phyloP scores from a whole-genome alignment of 1,140 invertebrate species.

The Apis laboriosa region DNA sequence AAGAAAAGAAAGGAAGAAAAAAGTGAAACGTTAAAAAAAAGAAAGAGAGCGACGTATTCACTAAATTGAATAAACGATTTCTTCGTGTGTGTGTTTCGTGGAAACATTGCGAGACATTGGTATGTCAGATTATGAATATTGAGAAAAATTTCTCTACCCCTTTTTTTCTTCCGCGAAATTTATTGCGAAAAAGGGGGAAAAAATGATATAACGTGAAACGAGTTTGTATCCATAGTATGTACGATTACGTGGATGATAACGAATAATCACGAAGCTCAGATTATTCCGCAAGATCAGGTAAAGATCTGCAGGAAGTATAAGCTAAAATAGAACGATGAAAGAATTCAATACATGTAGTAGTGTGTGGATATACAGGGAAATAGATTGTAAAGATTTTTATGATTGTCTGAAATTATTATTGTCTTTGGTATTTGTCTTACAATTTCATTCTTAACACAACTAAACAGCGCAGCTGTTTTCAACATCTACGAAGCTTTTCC shows the following conservation, averaged over 20 bases:
- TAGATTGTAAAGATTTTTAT: constrained; percentile 59
- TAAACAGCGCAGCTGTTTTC: constrained; percentile 39
- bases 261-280: constrained; percentile 15
- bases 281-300: constrained; percentile 27
- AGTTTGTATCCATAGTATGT: constrained; percentile 46
- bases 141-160: background rate
- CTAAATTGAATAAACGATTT: background rate
- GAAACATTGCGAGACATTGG: background rate
- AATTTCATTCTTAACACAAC: constrained; percentile 8
- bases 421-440: constrained; percentile 27
- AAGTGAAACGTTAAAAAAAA: background rate
- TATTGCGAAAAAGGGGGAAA: background rate
- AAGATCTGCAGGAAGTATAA: constrained; percentile 29
- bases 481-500: background rate
- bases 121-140: constrained; percentile 2
- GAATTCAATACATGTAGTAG: constrained; percentile 55
- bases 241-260: constrained; percentile 41
- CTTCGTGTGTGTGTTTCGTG: constrained; percentile 16
- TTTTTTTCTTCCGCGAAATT: constrained; percentile 15
- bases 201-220: constrained; percentile 33
- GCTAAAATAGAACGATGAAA: constrained; percentile 46
- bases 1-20: background rate
- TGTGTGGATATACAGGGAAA: constrained; percentile 61
- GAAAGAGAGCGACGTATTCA: background rate
- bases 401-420: constrained; percentile 52